Conservation (phyloP, 1,140 invertebrate species). For the Sipha flava region DNA sequence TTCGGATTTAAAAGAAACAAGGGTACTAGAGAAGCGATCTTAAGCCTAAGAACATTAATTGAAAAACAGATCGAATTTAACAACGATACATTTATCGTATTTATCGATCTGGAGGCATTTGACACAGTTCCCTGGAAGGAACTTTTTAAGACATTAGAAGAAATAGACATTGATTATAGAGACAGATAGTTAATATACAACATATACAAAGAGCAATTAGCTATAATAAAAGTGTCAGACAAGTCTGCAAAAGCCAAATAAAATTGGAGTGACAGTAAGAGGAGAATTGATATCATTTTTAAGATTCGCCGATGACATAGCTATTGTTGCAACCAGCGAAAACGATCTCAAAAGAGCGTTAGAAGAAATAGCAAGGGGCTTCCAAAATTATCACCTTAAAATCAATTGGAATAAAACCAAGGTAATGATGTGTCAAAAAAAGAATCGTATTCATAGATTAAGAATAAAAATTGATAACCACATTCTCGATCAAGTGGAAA, state of each 20-base stretch:
- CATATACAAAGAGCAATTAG: background rate
- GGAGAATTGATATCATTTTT: slow-evolving; percentile 17
- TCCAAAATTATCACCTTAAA: slow-evolving; percentile 11
- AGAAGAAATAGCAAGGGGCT: no score
- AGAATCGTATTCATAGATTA: no score
- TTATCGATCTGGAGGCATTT: background rate
- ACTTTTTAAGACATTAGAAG: background rate
- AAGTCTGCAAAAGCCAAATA: background rate
- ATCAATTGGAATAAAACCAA: no score
- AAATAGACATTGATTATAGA: background rate
- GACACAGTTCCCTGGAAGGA: background rate
- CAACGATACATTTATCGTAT: slow-evolving; percentile 14
- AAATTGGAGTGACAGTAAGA: slow-evolving; percentile 10
- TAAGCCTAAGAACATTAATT: background rate
- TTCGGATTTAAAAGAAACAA: slow-evolving; percentile 12
- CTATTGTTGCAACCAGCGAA: slow-evolving; percentile 4
- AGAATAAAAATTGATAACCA: no score
- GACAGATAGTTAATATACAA: background rate
- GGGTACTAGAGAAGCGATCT: slow-evolving; percentile 12
- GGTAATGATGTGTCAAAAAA: no score
- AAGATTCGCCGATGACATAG: slow-evolving; percentile 26
- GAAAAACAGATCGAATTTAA: no score
- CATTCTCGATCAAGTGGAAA: no score
- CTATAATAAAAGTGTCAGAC: background rate
- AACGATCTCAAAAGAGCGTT: slow-evolving; percentile 19